phyloP scores from a whole-genome alignment of 2,888 invertebrate species.

The Drosophila multiciliata region DNA sequence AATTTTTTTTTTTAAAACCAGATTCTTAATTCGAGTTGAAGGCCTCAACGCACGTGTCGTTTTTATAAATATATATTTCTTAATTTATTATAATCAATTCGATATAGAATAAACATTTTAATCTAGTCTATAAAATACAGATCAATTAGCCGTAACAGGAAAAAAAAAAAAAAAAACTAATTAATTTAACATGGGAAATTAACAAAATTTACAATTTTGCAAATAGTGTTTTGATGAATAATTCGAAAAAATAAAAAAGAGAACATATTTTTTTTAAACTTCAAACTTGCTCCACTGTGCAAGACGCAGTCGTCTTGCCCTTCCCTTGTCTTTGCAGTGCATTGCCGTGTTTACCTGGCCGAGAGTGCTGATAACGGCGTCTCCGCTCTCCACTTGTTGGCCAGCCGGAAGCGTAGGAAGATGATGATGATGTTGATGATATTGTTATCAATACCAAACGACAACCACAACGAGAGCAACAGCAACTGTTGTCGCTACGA shows the following conservation, averaged over 20 bases:
- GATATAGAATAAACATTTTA: neutral
- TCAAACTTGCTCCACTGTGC: constrained; percentile 37
- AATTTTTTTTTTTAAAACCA: neutral
- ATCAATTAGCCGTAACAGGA: neutral
- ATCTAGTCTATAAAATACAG: neutral
- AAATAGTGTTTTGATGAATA: no score
- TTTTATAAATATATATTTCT: neutral
- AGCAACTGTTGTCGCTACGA: neutral
- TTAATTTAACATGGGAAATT: neutral
- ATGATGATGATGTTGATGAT: constrained; percentile 22
- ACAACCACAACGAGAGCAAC: constrained; percentile 11
- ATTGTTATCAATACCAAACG: constrained; percentile 44
- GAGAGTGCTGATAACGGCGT: constrained; percentile 31
- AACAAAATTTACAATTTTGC: neutral
- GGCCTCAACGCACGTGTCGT: neutral
- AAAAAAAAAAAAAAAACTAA: neutral
- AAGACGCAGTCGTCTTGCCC: neutral
- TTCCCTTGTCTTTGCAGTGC: constrained; percentile 3
- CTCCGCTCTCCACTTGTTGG: constrained; percentile 18
- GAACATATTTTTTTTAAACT: no score
- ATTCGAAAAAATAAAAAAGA: no score
- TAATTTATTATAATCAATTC: constrained; percentile 17
- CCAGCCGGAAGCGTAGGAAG: constrained; percentile 55
- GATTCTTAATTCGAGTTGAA: constrained; percentile 8
- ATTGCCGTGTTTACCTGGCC: constrained; percentile 33